Percentiles rank a stretch among this genome's conserved stretches.
Conservation (phyloP, 2,113 vertebrate species). For the Scytalopus superciliaris region DNA sequence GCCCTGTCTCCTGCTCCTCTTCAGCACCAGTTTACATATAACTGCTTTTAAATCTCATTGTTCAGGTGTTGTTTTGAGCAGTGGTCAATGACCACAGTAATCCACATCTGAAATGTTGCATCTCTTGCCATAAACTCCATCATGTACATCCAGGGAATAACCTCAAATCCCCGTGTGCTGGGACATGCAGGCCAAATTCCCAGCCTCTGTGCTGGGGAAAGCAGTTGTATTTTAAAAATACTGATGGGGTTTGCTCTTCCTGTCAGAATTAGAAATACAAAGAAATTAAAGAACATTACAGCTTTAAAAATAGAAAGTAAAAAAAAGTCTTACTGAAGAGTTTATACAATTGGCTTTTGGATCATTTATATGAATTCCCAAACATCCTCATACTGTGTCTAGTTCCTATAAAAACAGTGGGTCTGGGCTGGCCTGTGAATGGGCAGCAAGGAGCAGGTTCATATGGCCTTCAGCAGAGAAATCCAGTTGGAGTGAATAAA, state of each 20-base stretch:
- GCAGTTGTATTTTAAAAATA: neutral
- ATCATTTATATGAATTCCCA: neutral
- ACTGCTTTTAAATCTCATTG: accelerated
- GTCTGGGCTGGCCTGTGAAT: neutral
- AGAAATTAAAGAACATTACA: neutral
- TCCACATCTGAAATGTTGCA: neutral
- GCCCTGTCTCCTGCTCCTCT: neutral
- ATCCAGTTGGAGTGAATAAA: neutral
- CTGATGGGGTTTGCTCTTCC: neutral
- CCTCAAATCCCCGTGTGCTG: neutral
- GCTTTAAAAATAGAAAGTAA: neutral
- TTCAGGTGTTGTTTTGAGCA: neutral
- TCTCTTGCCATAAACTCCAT: neutral
- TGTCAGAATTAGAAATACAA: neutral
- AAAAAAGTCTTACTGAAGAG: neutral
- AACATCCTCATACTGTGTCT: neutral
- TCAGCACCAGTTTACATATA: neutral
- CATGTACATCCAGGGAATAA: accelerated
- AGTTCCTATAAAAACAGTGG: neutral
- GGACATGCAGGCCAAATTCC: neutral
- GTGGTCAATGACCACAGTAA: neutral
- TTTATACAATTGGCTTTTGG: neutral
- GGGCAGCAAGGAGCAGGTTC: neutral
- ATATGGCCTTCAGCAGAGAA: neutral
- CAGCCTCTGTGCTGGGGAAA: neutral